A percentile compares a stretch with the other conserved stretches of the same genome.
Conservation (phyloP, 2,797 vertebrate genomes). For the Dallia pectoralis region DNA sequence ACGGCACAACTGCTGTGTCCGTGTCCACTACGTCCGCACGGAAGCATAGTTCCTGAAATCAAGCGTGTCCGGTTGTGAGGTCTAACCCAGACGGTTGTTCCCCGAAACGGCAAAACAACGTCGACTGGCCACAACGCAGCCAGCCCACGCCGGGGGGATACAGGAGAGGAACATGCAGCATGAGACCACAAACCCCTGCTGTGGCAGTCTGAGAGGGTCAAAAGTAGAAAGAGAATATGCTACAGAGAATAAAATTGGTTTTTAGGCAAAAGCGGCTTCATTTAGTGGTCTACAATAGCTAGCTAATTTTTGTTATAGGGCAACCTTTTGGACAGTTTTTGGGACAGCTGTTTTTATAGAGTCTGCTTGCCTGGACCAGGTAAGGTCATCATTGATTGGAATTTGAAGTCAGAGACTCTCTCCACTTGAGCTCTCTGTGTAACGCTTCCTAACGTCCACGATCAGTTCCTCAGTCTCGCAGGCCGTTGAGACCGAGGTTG, state of each 20-base stretch:
- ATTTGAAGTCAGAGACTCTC: too few relatives aligned
- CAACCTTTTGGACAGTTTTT: too few relatives aligned
- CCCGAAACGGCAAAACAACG: slow-evolving; percentile 17
- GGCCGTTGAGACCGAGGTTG: too few relatives aligned
- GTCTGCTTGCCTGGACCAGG: too few relatives aligned
- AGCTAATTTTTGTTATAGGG: too few relatives aligned
- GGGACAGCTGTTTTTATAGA: too few relatives aligned
- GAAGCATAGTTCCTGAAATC: slow-evolving; percentile 10
- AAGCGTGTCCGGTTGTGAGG: slow-evolving; percentile 9
- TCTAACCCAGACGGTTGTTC: slow-evolving; percentile 22
- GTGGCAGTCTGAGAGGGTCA: slow-evolving; percentile 8
- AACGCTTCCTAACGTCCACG: too few relatives aligned
- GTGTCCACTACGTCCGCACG: slow-evolving; percentile 17
- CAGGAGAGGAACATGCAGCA: slow-evolving; percentile 33
- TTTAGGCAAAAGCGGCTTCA: not conserved
- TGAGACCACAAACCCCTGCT: slow-evolving; percentile 25
- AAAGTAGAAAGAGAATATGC: slow-evolving; percentile 12
- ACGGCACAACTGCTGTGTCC: slow-evolving; percentile 26
- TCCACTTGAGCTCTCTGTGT: too few relatives aligned
- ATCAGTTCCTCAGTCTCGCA: too few relatives aligned
- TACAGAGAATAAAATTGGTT: not conserved
- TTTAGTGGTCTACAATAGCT: too few relatives aligned
- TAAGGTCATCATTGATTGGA: too few relatives aligned
- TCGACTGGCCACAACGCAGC: slow-evolving; percentile 16
- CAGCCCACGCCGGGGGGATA: slow-evolving; percentile 23